Base-by-base conservation (phyloP, 2,113 vertebrate genomes). In the Pseudonaja textilis region DNA sequence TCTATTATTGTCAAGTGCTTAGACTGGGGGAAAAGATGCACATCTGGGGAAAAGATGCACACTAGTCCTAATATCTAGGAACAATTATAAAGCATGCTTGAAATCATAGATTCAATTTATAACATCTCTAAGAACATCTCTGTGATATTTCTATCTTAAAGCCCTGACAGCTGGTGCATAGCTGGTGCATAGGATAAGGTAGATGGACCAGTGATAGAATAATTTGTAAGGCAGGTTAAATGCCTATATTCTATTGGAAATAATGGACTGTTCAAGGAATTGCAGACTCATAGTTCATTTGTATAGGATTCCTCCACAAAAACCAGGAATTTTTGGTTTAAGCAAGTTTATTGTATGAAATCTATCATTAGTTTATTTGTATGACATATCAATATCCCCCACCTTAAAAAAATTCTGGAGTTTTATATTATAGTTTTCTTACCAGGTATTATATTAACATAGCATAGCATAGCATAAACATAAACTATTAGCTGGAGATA, bases 401-500 rank as follows among this genome's bases (percentile, higher is more conserved):
- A 5, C 14, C 14, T 34, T 69, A 16, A 69, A 69, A 69, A 34
- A 45, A 45, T 11, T 45, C 34, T 45, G 23, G 20, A 47, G 20
- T 25, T 85, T 42, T 47, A 26, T 2, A 47, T 50, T 95, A 93
- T 92, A 50, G 93, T 87, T 96, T 95, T 95, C 90, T 57, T 50
- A 22, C 23, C 85, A 64, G 56, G 69, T 88, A 93, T 52, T 69
- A n/a, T n/a, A 42, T 7, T 87, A 64, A 8, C 11, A n/a, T 69
- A 64, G 26, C 10, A n/a, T 69, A n/a, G 29, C 12, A 5, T 5
- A n/a, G 29, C 61, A 64, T 64, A 61, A 61, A 57, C 9, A 26
- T 26, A 64, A 95, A 95, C 92, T 94, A 81, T 92, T 86, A 92
- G 88, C 85, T 95, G 92, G 91, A 95, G 93, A 93, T 97, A 95